Percentiles rank a stretch among this genome's conserved stretches.
Evolutionary conservation across 2,113 vertebrate genomes (phyloP).

Genomic region (Telmatochromis sp.): DNA sequence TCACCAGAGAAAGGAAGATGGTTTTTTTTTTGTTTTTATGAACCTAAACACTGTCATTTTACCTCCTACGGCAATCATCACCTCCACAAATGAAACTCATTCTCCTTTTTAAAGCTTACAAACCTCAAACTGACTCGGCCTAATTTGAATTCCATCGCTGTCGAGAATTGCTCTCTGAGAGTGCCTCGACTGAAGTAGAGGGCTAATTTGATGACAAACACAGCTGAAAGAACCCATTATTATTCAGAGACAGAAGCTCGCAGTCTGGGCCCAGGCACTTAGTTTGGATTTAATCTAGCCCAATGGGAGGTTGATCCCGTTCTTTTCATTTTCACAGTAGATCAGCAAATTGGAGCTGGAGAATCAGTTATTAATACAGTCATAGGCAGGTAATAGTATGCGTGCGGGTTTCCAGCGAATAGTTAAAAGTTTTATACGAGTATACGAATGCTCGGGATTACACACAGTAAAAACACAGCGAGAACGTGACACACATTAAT

Average conservation of each 20-base stretch:
- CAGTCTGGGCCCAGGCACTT: constrained; percentile 30
- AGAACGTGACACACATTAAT: not conserved
- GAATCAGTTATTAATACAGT: constrained; percentile 7
- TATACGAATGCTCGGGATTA: not conserved
- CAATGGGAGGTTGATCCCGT: constrained; percentile 32
- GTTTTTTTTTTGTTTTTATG: not conserved
- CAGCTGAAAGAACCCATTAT: constrained; percentile 52
- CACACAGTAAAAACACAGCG: not conserved
- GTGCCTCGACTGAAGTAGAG: constrained; percentile 32
- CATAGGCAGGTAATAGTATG: not conserved
- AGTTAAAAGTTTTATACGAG: not conserved
- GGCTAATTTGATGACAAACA: constrained; percentile 64
- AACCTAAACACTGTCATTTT: not conserved
- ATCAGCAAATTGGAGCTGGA: not conserved
- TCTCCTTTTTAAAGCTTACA: constrained; percentile 2
- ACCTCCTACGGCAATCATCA: constrained; percentile 14
- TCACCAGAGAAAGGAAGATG: not conserved
- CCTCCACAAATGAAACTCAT: constrained; percentile 20
- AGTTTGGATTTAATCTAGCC: constrained; percentile 46
- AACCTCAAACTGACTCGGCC: constrained; percentile 10
- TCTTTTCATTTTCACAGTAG: constrained; percentile 22
- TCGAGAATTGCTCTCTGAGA: constrained; percentile 31
- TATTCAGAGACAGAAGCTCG: constrained; percentile 33
- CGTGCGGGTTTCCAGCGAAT: not conserved
- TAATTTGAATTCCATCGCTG: constrained; percentile 37